Conservation (phyloP, 1,140 invertebrate genomes). For the Aphaenogaster ashmeadi region DNA sequence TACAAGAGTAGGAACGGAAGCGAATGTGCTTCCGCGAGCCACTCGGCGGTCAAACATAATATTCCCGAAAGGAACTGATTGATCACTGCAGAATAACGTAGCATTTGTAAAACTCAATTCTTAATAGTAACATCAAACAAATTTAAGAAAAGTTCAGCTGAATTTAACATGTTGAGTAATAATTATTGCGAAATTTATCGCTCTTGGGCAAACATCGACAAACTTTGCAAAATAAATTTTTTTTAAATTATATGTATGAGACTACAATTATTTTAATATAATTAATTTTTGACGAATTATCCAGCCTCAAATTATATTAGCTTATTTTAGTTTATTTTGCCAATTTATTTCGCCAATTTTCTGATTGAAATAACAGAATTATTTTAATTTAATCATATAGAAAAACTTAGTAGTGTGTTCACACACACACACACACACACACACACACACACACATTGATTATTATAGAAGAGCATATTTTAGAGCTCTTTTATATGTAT, state of each 20-base stretch:
- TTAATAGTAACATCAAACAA: not conserved
- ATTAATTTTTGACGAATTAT: not conserved
- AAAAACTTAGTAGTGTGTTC: not conserved
- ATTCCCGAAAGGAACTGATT: slow-evolving; percentile 89
- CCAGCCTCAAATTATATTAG: not conserved
- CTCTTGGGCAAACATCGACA: slow-evolving; percentile 68
- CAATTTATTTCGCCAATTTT: not conserved
- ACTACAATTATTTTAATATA: not conserved
- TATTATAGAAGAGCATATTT: not conserved
- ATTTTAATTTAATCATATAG: not conserved
- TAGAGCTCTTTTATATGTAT: not conserved
- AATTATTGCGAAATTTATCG: not conserved
- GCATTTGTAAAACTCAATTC: not conserved
- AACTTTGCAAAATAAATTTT: slow-evolving; percentile 52
- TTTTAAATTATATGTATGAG: not conserved
- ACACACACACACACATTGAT: no score
- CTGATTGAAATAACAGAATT: not conserved
- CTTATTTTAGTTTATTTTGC: not conserved
- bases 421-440: no score
- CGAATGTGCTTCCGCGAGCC: slow-evolving; percentile 93
- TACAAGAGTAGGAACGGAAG: slow-evolving; percentile 88
- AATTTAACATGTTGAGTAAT: slow-evolving; percentile 29
- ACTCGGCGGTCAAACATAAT: slow-evolving; percentile 95
- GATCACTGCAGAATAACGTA: slow-evolving; percentile 82
- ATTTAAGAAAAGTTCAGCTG: slow-evolving; percentile 40